These are phyloP conservation scores for Aphis gossypii DNA, from an alignment of 1,140 invertebrate species.

Conservation along the genomic window DNA sequence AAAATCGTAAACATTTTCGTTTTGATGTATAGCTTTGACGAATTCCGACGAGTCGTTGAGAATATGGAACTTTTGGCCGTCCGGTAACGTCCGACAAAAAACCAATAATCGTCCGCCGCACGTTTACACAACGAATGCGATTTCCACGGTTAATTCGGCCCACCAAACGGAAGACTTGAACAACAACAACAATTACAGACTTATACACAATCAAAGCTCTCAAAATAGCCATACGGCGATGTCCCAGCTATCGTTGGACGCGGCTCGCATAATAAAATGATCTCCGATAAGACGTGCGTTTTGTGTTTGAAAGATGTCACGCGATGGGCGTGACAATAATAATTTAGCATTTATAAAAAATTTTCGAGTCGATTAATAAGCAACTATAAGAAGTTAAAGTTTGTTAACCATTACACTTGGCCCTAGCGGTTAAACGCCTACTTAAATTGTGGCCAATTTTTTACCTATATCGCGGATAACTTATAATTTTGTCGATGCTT, in stretches of 20 bases:
- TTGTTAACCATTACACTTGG: neutral
- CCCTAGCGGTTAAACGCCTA: neutral
- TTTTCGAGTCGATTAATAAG: neutral
- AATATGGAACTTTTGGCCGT: slow-evolving; percentile 51
- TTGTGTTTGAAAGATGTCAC: neutral
- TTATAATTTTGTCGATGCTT: neutral
- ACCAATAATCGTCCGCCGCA: neutral
- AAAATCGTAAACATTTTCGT: neutral
- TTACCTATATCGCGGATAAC: neutral
- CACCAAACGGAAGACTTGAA: neutral
- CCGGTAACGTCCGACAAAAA: neutral
- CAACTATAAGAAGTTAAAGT: neutral
- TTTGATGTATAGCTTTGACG: neutral
- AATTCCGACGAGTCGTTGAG: slow-evolving; percentile 39
- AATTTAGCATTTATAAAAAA: neutral
- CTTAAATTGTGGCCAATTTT: neutral
- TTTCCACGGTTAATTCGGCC: neutral
- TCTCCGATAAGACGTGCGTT: neutral
- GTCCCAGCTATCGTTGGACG: slow-evolving; percentile 27
- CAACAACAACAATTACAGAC: neutral
- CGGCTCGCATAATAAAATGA: slow-evolving; percentile 39
- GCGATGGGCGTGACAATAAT: neutral
- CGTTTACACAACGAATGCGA: neutral
- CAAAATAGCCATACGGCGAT: neutral
- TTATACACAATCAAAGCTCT: neutral